Conservation (phyloP, 2,888 invertebrate genomes). For the Pristionchus mayeri region DNA sequence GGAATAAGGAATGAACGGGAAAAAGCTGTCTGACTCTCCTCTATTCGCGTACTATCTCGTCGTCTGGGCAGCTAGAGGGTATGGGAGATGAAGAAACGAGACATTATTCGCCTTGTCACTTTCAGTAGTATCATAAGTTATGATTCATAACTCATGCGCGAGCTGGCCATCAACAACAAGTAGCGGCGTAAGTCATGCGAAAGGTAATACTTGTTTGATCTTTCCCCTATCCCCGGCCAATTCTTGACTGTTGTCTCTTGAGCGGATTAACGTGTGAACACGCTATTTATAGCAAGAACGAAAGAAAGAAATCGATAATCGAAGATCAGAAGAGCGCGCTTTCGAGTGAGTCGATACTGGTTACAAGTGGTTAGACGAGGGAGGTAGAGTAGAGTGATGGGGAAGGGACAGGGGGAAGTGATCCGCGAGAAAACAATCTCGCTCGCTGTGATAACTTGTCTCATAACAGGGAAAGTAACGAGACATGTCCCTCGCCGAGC, state of each 20-base stretch:
- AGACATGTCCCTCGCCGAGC: not conserved
- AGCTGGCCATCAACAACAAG: slow-evolving; percentile 1
- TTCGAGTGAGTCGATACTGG: slow-evolving; percentile 14
- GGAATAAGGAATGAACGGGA: not conserved
- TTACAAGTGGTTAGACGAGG: not conserved
- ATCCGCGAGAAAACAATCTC: slow-evolving; percentile 38
- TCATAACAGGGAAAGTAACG: slow-evolving; percentile 13
- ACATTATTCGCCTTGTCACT: not conserved
- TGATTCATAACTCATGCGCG: not conserved
- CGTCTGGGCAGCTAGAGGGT: not conserved
- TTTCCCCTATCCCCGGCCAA: not conserved
- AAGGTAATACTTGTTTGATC: slow-evolving; percentile 26
- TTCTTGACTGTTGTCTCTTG: slow-evolving; percentile 31
- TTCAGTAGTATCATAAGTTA: not conserved
- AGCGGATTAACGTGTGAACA: not conserved
- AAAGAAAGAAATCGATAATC: not conserved
- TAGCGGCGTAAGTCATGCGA: slow-evolving; percentile 16
- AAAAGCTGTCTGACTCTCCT: not conserved
- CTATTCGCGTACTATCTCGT: not conserved
- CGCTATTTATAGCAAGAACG: not conserved
- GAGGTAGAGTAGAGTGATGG: slow-evolving; percentile 40
- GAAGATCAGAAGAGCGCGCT: not conserved
- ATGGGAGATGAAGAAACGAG: not conserved
- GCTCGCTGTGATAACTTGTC: slow-evolving; percentile 22
- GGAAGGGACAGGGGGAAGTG: not conserved